Base-by-base conservation (phyloP, 2,888 invertebrate species). In the Erebia aethiops region DNA sequence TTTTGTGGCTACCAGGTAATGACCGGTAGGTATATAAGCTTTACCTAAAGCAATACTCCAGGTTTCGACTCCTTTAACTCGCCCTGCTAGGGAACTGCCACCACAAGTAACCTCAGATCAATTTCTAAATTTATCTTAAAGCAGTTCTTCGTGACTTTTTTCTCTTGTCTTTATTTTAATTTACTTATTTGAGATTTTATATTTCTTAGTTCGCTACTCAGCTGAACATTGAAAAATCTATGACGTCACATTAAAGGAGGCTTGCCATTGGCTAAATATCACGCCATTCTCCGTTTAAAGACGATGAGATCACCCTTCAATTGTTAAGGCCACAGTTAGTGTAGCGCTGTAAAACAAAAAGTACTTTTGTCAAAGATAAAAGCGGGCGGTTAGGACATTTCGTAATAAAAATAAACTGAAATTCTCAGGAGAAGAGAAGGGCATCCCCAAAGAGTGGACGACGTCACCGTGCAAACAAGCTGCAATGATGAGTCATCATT, bases 391-490 rank as follows among this genome's bases (percentile, higher is more conserved):
- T 92, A 88, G 5, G 89, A 78, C 87, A 75, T 91, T 90, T 88
- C 73, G 82, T 77, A 79, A 75, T 75, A 75, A 73, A 66, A 54
- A 70, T 21, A 69, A 71, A 63, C 73, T 80, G 78, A 84, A 87
- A 84, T 88, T 88, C 86, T 87, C 76, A 82, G 81, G 87, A 91
- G 88, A 90, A 91, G 92, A 91, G 88, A 90, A 91, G 92, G 92
- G 92, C 90, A 92, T 92, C 92, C 92, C 92, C 92, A 87, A 89
- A 87, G 84, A 79, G 82, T 84, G 76, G 82, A 80, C 80, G 82
- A 92, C 90, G 90, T 90, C 90, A 89, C 81, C 83, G 79, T 82
- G 79, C 83, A 84, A 86, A 82, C 83, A 84, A 85, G 82, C 81
- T 87, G 83, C 84, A 85, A 80, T 82, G 88, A 89, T 91, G 90